A percentile compares a stretch with the other conserved stretches of the same genome.
phyloP scores from a whole-genome alignment of 2,888 invertebrate genomes.

The Drosophila koepferae region DNA sequence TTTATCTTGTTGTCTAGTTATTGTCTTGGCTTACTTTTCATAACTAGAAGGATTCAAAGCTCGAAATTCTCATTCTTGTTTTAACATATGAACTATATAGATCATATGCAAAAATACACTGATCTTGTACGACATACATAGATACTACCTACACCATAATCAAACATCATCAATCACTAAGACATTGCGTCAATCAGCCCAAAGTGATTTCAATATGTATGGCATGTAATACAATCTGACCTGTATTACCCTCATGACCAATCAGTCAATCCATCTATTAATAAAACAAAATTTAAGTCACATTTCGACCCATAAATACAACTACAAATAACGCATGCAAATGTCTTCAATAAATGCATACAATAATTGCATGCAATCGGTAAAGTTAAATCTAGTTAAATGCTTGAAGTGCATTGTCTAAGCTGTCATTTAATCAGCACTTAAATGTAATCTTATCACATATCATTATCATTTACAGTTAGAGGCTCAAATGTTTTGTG shows the following conservation, averaged over 20 bases:
- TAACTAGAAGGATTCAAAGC: too few species aligned
- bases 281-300: neutral
- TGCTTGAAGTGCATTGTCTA: slow-evolving; percentile 9
- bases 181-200: neutral
- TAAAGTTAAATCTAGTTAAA: slow-evolving; percentile 9
- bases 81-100: neutral
- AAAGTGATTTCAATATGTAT: neutral
- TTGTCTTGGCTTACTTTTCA: too few species aligned
- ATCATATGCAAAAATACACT: neutral
- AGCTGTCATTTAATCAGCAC: slow-evolving; percentile 48
- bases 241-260: neutral
- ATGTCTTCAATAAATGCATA: neutral
- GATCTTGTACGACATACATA: neutral
- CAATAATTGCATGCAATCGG: slow-evolving; percentile 8
- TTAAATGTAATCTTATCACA: slow-evolving; percentile 43
- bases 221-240: neutral
- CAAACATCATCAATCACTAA: neutral
- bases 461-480: slow-evolving; percentile 42
- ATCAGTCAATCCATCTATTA: slow-evolving; percentile 3
- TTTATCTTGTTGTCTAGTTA: too few species aligned
- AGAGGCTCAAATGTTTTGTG: slow-evolving; percentile 37
- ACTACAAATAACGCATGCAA: neutral
- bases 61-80: too few species aligned
- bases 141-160: neutral
- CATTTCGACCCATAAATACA: neutral